Conservation (phyloP, 2,888 invertebrate genomes). For the Sinelater perroti region DNA sequence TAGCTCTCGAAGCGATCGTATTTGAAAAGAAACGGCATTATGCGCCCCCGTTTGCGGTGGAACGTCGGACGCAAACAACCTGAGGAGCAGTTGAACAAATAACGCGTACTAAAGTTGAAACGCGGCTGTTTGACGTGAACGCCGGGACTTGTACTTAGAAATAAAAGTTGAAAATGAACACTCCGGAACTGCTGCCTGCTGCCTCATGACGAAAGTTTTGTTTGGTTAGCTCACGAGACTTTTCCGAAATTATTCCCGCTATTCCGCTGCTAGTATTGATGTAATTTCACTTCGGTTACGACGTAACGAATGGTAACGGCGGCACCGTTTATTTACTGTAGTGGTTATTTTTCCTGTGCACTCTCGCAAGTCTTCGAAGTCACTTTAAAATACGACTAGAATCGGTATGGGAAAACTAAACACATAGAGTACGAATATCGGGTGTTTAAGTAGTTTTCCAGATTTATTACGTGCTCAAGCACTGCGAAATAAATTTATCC, state of each 20-base stretch:
- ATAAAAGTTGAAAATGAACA: conserved; percentile 15
- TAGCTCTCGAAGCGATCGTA: conserved; percentile 12
- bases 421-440: too few relatives aligned
- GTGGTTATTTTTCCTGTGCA: too few relatives aligned
- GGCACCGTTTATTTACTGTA: too few relatives aligned
- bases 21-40: conserved; percentile 11
- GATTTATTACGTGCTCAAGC: too few relatives aligned
- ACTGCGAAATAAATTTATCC: too few relatives aligned
- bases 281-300: too few relatives aligned
- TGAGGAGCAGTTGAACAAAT: conserved; percentile 8
- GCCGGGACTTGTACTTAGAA: not conserved
- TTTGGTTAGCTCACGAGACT: not conserved
- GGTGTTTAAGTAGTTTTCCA: too few relatives aligned
- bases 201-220: conserved; percentile 10
- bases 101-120: conserved; percentile 10
- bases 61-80: conserved; percentile 9
- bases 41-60: conserved; percentile 7
- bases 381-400: too few relatives aligned
- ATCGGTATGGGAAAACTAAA: too few relatives aligned
- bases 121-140: conserved; percentile 5
- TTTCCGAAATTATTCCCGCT: not conserved
- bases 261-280: too few relatives aligned
- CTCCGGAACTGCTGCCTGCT: not conserved
- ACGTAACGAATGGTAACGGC: too few relatives aligned
- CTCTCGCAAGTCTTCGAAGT: too few relatives aligned